phyloP scores from a whole-genome alignment of 2,797 vertebrate genomes.

The Benthosema pterotum region DNA sequence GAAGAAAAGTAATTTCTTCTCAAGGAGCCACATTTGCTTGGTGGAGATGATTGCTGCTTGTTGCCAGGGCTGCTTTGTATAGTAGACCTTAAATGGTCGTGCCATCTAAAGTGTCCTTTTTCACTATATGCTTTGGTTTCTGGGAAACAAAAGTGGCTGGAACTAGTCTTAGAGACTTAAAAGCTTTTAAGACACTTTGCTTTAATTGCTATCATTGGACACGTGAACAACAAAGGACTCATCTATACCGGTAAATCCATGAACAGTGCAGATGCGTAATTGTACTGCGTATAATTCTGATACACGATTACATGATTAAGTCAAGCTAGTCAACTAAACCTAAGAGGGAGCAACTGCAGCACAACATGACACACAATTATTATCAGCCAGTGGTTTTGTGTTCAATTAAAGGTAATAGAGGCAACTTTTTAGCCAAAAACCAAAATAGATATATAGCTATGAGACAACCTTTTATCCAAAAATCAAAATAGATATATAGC shows the following conservation, averaged over 20 bases:
- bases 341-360: too few relatives aligned
- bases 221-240: conserved; percentile 13
- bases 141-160: conserved; percentile 9
- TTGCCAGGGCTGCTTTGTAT: conserved; percentile 22
- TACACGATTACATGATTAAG: too few relatives aligned
- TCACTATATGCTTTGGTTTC: conserved; percentile 21
- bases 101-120: conserved; percentile 14
- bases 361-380: too few relatives aligned
- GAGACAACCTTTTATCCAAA: too few relatives aligned
- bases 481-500: too few relatives aligned
- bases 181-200: conserved; percentile 43
- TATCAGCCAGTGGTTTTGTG: too few relatives aligned
- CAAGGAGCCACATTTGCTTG: conserved; percentile 23
- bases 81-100: conserved; percentile 7
- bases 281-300: too few relatives aligned
- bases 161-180: conserved; percentile 1
- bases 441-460: too few relatives aligned
- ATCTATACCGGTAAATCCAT: neutral
- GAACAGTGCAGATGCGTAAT: neutral
- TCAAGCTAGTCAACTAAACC: too few relatives aligned
- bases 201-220: conserved; percentile 30
- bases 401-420: too few relatives aligned
- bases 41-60: conserved; percentile 22
- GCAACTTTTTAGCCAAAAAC: too few relatives aligned
- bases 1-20: conserved; percentile 3